Conservation (phyloP, 1,140 invertebrate species). For the Drosophila ercepeae region DNA sequence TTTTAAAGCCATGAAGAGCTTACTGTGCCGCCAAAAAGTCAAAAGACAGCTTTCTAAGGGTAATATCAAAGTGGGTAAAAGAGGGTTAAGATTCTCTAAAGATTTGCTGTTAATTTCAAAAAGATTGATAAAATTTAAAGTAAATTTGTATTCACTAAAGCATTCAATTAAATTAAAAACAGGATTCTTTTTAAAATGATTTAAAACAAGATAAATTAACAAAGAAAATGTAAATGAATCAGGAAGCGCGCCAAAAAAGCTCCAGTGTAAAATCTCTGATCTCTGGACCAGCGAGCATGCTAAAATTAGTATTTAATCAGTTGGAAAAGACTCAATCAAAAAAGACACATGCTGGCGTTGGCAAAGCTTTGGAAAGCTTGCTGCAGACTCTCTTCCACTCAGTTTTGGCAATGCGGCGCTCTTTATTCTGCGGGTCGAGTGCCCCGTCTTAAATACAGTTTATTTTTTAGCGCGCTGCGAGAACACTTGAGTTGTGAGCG, state of each 20-base stretch:
- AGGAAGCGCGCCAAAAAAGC: constrained; percentile 1
- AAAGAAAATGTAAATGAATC: constrained; percentile 18
- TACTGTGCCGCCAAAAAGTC: too few species aligned
- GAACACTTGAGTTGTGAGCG: constrained; percentile 19
- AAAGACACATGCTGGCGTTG: constrained; percentile 22
- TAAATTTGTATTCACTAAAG: too few species aligned
- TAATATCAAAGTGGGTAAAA: too few species aligned
- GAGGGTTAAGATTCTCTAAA: too few species aligned
- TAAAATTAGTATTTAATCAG: constrained; percentile 74
- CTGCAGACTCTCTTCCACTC: constrained; percentile 13
- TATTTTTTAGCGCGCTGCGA: constrained; percentile 35
- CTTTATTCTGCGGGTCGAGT: not conserved
- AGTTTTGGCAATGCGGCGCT: constrained; percentile 6
- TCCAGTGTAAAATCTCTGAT: constrained; percentile 36
- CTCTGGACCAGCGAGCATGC: constrained; percentile 53
- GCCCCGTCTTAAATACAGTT: constrained; percentile 12
- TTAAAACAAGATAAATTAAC: not conserved
- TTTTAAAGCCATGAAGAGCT: too few species aligned
- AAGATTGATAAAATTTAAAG: too few species aligned
- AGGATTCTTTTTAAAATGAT: not conserved
- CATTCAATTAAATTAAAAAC: constrained; percentile 1
- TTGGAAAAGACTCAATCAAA: constrained; percentile 59
- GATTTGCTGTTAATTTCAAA: too few species aligned
- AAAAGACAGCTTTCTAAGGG: too few species aligned
- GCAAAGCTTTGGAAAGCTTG: constrained; percentile 23